A percentile compares a stretch with the other conserved stretches of the same genome.
Conservation (phyloP, 2,888 invertebrate genomes). For the Sarcophaga subvicina region DNA sequence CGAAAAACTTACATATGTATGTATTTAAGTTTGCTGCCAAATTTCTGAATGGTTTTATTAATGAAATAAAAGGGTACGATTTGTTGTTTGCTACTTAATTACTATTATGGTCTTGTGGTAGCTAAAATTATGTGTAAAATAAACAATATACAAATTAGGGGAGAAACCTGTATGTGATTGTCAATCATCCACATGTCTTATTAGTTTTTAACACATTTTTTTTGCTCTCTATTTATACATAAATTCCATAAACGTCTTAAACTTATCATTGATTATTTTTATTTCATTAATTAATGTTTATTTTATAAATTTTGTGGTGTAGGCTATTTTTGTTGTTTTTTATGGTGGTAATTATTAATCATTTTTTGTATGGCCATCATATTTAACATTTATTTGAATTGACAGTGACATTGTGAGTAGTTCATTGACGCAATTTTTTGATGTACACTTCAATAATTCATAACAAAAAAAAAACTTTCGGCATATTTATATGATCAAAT, state of each 20-base stretch:
- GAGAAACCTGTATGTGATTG: conserved; percentile 56
- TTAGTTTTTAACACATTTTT: conserved; percentile 50
- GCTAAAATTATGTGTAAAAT: conserved; percentile 3
- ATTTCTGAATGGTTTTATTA: conserved; percentile 8
- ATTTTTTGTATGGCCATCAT: conserved; percentile 24
- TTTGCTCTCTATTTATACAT: background rate
- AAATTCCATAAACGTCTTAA: conserved; percentile 46
- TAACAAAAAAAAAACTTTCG: background rate
- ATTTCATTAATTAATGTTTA: background rate
- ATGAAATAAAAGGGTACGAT: background rate
- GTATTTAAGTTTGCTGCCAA: background rate
- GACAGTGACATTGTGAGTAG: conserved; percentile 57
- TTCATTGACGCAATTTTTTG: conserved; percentile 29
- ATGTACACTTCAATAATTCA: conserved; percentile 17
- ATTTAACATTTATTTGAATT: conserved; percentile 48
- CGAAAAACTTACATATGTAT: background rate
- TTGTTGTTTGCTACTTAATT: background rate
- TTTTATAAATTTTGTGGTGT: conserved; percentile 8
- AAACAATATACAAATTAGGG: conserved; percentile 53
- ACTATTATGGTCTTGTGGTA: background rate
- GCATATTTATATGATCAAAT: no score
- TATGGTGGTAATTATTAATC: conserved; percentile 19
- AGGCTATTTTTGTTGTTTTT: conserved; percentile 25
- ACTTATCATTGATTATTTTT: background rate
- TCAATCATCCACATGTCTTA: conserved; percentile 25